Evolutionary conservation across 1,140 invertebrate genomes (phyloP).

Genomic region (Meteorus sp.): DNA sequence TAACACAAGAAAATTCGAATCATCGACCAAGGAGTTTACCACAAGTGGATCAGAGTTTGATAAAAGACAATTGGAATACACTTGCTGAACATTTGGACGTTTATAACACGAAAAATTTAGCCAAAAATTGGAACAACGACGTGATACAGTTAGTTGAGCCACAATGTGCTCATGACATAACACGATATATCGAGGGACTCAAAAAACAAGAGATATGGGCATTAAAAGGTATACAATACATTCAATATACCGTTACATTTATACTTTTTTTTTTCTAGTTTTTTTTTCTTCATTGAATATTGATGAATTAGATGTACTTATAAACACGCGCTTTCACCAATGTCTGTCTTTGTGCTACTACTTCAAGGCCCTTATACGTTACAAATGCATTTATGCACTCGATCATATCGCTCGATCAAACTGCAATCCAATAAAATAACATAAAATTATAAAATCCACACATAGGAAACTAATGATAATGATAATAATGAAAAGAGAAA

Average conservation of each 20-base stretch:
- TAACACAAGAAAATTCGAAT: neutral
- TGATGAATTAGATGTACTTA: neutral
- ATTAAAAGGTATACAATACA: constrained; percentile 69
- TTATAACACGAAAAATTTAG: constrained; percentile 54
- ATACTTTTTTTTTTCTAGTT: constrained; percentile 7
- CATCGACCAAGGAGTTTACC: constrained; percentile 38
- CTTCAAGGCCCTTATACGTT: neutral
- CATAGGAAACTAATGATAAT: neutral
- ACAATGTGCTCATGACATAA: constrained; percentile 65
- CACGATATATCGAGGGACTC: constrained; percentile 66
- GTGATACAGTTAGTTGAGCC: constrained; percentile 38
- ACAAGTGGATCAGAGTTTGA: constrained; percentile 21
- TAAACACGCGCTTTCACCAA: constrained; percentile 16
- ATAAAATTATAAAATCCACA: neutral
- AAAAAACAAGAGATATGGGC: constrained; percentile 69
- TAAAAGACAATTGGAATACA: constrained; percentile 42
- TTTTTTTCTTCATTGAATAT: neutral
- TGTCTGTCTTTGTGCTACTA: constrained; percentile 11
- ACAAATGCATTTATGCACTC: neutral
- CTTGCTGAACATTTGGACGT: constrained; percentile 55
- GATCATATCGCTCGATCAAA: neutral
- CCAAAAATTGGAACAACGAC: constrained; percentile 48
- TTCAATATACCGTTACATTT: neutral
- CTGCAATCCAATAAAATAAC: too few species aligned
- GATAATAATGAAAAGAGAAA: constrained; percentile 7